Conservation (phyloP, 2,113 vertebrate genomes). For the Sander lucioperca region DNA sequence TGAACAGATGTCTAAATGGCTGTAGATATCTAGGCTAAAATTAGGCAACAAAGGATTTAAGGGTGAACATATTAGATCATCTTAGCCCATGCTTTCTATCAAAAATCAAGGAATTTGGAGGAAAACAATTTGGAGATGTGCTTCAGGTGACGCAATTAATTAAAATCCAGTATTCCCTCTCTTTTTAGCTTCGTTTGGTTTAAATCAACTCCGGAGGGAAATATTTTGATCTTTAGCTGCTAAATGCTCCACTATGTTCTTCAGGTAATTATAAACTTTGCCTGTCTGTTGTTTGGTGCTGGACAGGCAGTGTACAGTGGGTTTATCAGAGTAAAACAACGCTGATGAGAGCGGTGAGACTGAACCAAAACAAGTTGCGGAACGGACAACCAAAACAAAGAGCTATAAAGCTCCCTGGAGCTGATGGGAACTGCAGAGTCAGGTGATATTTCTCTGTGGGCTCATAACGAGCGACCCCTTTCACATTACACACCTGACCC, state of each 20-base stretch:
- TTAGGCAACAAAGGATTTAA: too few relatives aligned
- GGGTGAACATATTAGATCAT: too few relatives aligned
- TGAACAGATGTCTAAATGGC: not conserved
- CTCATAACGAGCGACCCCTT: too few relatives aligned
- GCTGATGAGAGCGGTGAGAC: too few relatives aligned
- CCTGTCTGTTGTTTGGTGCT: not conserved
- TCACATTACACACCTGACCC: too few relatives aligned
- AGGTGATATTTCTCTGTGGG: not conserved
- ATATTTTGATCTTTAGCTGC: not conserved
- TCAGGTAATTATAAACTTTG: not conserved
- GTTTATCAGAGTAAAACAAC: too few relatives aligned
- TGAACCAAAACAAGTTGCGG: too few relatives aligned
- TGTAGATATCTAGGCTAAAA: not conserved
- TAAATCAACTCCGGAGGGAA: slow-evolving; percentile 2
- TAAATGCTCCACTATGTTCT: not conserved
- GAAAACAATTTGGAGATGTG: not conserved
- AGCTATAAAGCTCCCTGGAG: too few relatives aligned
- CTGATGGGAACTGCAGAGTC: slow-evolving; percentile 3
- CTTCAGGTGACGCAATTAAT: not conserved
- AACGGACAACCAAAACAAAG: not conserved
- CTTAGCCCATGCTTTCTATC: not conserved
- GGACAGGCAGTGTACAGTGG: too few relatives aligned
- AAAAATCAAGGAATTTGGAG: not conserved
- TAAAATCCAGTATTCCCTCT: not conserved
- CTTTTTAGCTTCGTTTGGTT: not conserved